A percentile compares a stretch with the other conserved stretches of the same genome.
phyloP scores from a whole-genome alignment of 2,888 invertebrate genomes.

The Anoncus sp. region DNA sequence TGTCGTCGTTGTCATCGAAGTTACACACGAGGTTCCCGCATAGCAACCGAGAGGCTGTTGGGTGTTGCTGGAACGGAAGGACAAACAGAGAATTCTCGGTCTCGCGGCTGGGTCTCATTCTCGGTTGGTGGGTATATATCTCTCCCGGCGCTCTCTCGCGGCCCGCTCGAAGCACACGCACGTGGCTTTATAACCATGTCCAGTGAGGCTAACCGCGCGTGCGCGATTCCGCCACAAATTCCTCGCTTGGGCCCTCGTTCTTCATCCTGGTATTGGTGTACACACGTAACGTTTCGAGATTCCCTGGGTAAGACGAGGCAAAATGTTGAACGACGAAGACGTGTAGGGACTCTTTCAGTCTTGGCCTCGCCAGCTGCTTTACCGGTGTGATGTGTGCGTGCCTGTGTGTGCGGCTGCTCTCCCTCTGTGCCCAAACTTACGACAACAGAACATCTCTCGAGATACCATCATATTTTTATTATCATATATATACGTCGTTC shows the following conservation, averaged over 20 bases:
- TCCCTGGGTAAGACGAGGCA: constrained; percentile 28
- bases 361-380: constrained; percentile 59
- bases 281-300: constrained; percentile 19
- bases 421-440: background rate
- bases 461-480: constrained; percentile 38
- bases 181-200: constrained; percentile 48
- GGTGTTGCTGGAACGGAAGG: constrained; percentile 68
- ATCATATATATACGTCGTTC: background rate
- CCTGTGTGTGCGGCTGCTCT: background rate
- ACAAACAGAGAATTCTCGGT: constrained; percentile 68
- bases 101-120: constrained; percentile 29
- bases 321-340: constrained; percentile 31
- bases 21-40: constrained; percentile 70
- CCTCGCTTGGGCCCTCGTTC: constrained; percentile 35
- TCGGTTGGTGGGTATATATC: constrained; percentile 14
- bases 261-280: constrained; percentile 13
- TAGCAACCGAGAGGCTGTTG: constrained; percentile 74
- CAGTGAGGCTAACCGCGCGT: constrained; percentile 47
- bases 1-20: constrained; percentile 54
- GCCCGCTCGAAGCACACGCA: constrained; percentile 36
- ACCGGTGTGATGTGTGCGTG: background rate
- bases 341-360: constrained; percentile 43
- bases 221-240: constrained; percentile 63
- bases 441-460: constrained; percentile 15
- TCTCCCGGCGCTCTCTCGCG: constrained; percentile 23